Evolutionary conservation across 2,113 vertebrate genomes (phyloP), one percentile per base, ranked within the genome.

Genomic region (Grantiella picta): DNA sequence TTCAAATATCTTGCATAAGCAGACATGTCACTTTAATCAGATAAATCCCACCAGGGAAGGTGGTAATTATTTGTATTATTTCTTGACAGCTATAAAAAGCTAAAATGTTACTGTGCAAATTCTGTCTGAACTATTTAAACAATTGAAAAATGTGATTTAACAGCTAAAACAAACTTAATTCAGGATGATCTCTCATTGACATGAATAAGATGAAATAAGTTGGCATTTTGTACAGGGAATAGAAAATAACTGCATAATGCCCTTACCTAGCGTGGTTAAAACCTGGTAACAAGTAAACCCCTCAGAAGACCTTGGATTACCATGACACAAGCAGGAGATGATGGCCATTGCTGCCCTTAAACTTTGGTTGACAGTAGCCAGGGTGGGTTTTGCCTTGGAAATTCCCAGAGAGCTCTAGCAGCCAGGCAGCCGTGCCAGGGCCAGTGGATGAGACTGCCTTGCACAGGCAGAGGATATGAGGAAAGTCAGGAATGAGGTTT

Each of bases 1-100:
- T 95, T 95, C 89, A 96, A 94, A 94, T 91, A 89, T 54, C 93
- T 95, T 96, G 79, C 84, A 90, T 93, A 96, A 97, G 76, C 86
- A 96, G 94, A 95, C 91, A 89, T 96, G 94, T 92, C 97, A 97
- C 73, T 97, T 96, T 96, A 96, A 96, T 97, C 91, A 94, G 79
- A 94, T 94, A 94, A 96, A 95, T 89, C 36, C 86, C 95, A 96
- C 82, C 71, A 92, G 95, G 64, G 93, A 94, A 92, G 50, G 44
- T 69, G 66, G 94, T 94, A 96, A 96, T 97, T 97, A 90, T 96
- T 97, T 97, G 91, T 94, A 94, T 97, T 95, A 80, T 75, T 94
- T 86, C 95, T 95, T 96, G 94, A 91, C 91, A 97, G 75, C 86
- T 94, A 85, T 92, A 95, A 95, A 96, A 96, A 93, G 90, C 78